These are phyloP conservation scores for Clivina fossor DNA, from an alignment of 2,888 invertebrate species.

Conservation along the genomic window DNA sequence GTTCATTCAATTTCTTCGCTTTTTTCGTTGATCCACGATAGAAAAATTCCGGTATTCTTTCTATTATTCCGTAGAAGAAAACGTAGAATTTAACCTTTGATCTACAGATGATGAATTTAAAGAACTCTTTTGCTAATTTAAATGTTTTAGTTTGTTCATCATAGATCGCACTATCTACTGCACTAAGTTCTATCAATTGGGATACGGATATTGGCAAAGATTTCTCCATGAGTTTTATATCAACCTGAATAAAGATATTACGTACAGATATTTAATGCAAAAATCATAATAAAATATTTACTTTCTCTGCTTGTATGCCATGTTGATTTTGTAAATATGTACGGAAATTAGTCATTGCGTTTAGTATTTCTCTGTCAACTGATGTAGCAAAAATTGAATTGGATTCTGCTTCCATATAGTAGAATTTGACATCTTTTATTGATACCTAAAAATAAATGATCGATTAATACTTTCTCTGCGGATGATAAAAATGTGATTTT, in stretches of 20 bases:
- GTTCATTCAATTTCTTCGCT: conserved; percentile 50
- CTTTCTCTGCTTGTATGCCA: conserved; percentile 61
- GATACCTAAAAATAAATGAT: conserved; percentile 55
- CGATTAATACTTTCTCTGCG: neutral
- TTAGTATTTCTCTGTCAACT: conserved; percentile 57
- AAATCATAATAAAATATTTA: conserved; percentile 44
- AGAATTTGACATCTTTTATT: conserved; percentile 68
- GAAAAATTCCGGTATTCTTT: conserved; percentile 42
- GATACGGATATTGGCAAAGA: neutral
- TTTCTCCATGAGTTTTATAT: conserved; percentile 18
- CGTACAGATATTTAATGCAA: conserved; percentile 2
- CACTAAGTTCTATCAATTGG: conserved; percentile 63
- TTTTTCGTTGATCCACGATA: neutral
- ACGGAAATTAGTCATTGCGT: conserved; percentile 59
- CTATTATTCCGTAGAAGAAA: conserved; percentile 58
- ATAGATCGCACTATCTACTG: conserved; percentile 66
- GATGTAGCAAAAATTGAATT: conserved; percentile 42
- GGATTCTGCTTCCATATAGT: conserved; percentile 77
- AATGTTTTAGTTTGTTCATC: conserved; percentile 63
- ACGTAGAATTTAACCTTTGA: conserved; percentile 68
- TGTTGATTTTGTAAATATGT: conserved; percentile 58
- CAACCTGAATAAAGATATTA: conserved; percentile 11
- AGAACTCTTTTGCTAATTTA: conserved; percentile 64
- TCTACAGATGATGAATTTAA: conserved; percentile 62
- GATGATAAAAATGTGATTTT: no score